phyloP scores from a whole-genome alignment of 2,113 vertebrate species.

The Melospiza melodia region DNA sequence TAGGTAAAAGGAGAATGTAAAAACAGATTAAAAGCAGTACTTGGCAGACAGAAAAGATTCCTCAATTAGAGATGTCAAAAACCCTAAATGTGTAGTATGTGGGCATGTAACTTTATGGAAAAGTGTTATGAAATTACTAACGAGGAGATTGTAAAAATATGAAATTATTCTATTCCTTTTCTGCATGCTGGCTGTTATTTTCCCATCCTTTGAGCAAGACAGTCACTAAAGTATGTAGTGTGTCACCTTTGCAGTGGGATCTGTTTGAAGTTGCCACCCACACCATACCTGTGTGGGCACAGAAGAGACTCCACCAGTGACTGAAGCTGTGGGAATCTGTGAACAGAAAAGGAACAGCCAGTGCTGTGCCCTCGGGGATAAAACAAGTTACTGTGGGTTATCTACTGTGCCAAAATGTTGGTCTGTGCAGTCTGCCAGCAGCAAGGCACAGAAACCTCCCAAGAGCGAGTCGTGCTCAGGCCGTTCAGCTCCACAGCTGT shows the following conservation, averaged over 20 bases:
- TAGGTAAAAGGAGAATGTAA: neutral
- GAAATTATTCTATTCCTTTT: neutral
- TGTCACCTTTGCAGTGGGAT: neutral
- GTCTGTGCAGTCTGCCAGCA: neutral
- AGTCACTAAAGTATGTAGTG: neutral
- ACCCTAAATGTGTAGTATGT: neutral
- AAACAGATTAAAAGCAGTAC: constrained; percentile 2
- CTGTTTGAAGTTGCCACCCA: neutral
- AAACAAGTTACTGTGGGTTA: neutral
- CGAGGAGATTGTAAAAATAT: neutral
- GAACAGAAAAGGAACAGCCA: neutral
- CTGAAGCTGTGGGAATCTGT: neutral
- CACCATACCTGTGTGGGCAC: fast-evolving
- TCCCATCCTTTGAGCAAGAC: neutral
- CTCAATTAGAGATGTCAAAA: constrained; percentile 17
- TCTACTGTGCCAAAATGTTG: neutral
- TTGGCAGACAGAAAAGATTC: neutral
- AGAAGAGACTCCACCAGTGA: neutral
- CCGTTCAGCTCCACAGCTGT: neutral
- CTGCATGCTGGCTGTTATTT: neutral
- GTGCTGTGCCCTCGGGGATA: fast-evolving
- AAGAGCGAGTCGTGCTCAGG: fast-evolving
- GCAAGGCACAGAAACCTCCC: neutral
- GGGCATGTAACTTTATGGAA: neutral
- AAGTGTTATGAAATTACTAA: neutral